Evolutionary conservation across 2,113 vertebrate species (phyloP), one percentile per base, ranked within the genome.

Genomic region (Gymnarchus niloticus): DNA sequence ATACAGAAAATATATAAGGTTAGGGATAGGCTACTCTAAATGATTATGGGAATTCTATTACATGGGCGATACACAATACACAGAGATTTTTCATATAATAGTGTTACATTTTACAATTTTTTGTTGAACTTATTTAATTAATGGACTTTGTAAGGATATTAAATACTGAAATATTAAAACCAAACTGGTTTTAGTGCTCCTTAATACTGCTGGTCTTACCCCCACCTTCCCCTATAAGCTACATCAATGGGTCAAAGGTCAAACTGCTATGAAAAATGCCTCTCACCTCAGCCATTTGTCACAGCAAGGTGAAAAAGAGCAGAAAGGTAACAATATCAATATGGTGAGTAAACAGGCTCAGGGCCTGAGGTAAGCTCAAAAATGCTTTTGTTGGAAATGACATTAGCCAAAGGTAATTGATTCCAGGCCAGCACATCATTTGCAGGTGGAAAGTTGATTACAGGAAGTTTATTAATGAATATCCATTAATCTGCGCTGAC

Each of bases 381-480:
- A 61, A 94, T 92, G 93, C 94, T 94, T 95, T 95, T 94, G 94
- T 95, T 94, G 93, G 94, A 95, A 95, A 96, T 95, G 91, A 95
- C 76, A 95, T 95, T 96, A 94, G 96, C 95, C 95, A 93, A 95
- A 96, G 93, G 94, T 97, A 98, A 98, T 97, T 97, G 96, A 97
- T 97, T 97, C 96, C 96, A 98, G 96, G 95, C 95, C 90, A 89
- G 94, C 93, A 93, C 93, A 94, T 94, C 92, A 94, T 95, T 95
- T 96, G 96, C 96, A 98, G 97, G 97, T 98, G 96, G 96, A 96
- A 94, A 95, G 93, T 94, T 94, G 96, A 95, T 96, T 97, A 96
- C 96, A 97, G 96, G 96, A 97, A 97, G 96, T 94, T 95, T 97
- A 97, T 97, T 96, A 96, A 96, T 95, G 96, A 96, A 94, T 91